Percentiles rank a stretch among this genome's conserved stretches.
These are phyloP conservation scores for Pipistrellus pygmaeus DNA, from an alignment of 2,797 vertebrate species.

Conservation along the genomic window DNA sequence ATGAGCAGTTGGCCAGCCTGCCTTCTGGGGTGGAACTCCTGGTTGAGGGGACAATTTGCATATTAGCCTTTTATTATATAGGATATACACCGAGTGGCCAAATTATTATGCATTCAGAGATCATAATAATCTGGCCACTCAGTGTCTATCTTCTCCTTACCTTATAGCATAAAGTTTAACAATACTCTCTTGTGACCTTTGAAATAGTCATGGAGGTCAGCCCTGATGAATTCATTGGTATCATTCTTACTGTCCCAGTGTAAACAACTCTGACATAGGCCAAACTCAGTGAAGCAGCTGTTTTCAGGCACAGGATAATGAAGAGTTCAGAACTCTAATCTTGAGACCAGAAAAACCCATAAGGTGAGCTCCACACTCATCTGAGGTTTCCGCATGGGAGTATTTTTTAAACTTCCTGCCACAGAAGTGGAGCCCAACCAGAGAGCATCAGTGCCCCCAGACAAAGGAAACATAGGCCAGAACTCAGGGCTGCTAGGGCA, in stretches of 20 bases:
- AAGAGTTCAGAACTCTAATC: not conserved
- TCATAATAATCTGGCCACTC: too few relatives aligned
- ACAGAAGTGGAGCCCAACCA: not conserved
- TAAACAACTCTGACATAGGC: not conserved
- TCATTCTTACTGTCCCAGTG: not conserved
- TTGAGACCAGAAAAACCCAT: not conserved
- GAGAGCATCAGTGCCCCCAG: not conserved
- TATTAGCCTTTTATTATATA: too few relatives aligned
- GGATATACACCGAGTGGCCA: too few relatives aligned
- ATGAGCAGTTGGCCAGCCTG: too few relatives aligned
- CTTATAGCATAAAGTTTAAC: not conserved
- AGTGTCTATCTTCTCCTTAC: not conserved
- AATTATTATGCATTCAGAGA: too few relatives aligned
- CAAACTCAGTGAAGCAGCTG: not conserved
- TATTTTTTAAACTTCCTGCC: slow-evolving; percentile 8
- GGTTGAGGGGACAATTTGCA: too few relatives aligned
- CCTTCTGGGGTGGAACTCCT: too few relatives aligned
- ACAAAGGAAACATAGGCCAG: not conserved
- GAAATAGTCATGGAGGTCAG: not conserved
- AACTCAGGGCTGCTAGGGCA: not conserved
- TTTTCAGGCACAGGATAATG: not conserved
- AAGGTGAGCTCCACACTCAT: not conserved
- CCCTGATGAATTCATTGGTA: not conserved
- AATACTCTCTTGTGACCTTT: not conserved
- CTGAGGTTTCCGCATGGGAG: not conserved